A percentile compares a stretch with the other conserved stretches of the same genome.
Evolutionary conservation across 2,888 invertebrate species (phyloP).

Genomic region (Caradrina clavipalpis): DNA sequence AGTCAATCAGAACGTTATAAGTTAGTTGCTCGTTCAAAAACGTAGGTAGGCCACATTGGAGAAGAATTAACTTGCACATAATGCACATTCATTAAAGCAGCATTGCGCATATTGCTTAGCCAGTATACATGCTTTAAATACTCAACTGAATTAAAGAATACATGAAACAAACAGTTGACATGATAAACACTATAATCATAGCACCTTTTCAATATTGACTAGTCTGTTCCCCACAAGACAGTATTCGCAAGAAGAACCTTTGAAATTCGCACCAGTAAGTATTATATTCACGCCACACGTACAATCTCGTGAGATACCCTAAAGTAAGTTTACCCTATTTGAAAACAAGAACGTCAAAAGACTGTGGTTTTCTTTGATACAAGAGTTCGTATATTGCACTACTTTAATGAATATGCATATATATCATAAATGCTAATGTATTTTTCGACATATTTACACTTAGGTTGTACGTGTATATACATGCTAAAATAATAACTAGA

Average conservation of each 20-base stretch:
- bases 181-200: neutral
- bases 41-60: too few species aligned
- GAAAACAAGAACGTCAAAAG: conserved; percentile 23
- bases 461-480: neutral
- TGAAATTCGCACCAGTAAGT: neutral
- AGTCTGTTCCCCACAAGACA: neutral
- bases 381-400: neutral
- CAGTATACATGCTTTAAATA: too few species aligned
- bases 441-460: neutral
- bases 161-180: too few species aligned
- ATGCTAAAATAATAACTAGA: too few species aligned
- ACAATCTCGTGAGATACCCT: conserved; percentile 8
- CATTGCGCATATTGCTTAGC: too few species aligned
- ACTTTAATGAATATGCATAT: conserved; percentile 23
- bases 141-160: too few species aligned
- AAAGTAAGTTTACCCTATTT: conserved; percentile 1
- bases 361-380: conserved; percentile 15
- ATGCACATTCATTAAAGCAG: too few species aligned
- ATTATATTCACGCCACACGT: neutral
- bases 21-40: too few species aligned
- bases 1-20: too few species aligned
- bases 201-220: neutral
- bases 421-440: conserved; percentile 32
- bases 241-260: neutral
- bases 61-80: too few species aligned